Conservation (phyloP, 2,888 invertebrate genomes). For the Drosophila barbarae region DNA sequence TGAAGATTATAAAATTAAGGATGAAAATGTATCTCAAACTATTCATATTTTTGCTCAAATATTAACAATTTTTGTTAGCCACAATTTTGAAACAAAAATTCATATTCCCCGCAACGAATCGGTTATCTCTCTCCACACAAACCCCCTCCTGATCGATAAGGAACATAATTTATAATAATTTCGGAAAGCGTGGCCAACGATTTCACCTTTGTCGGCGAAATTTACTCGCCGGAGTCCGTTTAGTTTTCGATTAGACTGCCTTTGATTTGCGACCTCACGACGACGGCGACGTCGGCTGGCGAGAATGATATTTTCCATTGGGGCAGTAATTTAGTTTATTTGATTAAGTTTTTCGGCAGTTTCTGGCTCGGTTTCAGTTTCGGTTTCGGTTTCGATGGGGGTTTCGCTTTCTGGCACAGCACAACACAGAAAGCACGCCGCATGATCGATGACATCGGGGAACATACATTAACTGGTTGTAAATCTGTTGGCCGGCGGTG, state of each 20-base stretch:
- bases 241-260: constrained; percentile 74
- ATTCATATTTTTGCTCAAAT: not conserved
- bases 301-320: constrained; percentile 41
- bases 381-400: constrained; percentile 3
- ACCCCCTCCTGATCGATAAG: constrained; percentile 50
- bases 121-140: constrained; percentile 32
- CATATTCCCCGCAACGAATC: constrained; percentile 12
- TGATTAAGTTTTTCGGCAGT: constrained; percentile 51
- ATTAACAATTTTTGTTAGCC: no score
- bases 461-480: constrained; percentile 71
- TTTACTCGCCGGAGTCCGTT: constrained; percentile 64
- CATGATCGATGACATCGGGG: constrained; percentile 72
- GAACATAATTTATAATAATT: constrained; percentile 73
- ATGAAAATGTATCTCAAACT: not conserved
- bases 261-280: constrained; percentile 74
- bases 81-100: not conserved
- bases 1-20: not conserved
- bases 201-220: constrained; percentile 75
- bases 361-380: constrained; percentile 2
- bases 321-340: constrained; percentile 54
- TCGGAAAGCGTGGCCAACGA: constrained; percentile 64
- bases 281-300: constrained; percentile 45
- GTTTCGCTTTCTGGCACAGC: constrained; percentile 32
- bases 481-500: constrained; percentile 67
- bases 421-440: constrained; percentile 65